Conservation (phyloP, 2,113 vertebrate genomes). For the Paradoxurus hermaphroditus region DNA sequence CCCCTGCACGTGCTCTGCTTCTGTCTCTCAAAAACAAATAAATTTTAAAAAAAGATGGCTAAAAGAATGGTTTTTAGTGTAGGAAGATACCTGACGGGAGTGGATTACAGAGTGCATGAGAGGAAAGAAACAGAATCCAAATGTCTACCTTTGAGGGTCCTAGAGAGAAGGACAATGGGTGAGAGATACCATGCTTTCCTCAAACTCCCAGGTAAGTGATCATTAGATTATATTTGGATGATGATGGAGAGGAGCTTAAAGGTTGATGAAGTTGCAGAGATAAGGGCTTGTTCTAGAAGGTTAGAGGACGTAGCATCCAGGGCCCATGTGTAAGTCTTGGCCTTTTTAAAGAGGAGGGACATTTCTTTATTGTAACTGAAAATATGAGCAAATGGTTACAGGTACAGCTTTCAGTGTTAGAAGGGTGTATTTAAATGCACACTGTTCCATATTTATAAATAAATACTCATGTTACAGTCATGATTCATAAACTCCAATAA, state of each 20-base stretch:
- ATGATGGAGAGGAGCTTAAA: background rate
- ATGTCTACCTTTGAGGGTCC: background rate
- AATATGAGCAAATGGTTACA: background rate
- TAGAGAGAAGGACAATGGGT: background rate
- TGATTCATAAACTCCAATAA: conserved; percentile 76
- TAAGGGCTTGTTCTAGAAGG: background rate
- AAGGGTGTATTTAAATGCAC: background rate
- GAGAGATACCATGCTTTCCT: background rate
- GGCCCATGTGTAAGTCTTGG: background rate
- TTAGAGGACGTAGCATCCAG: background rate
- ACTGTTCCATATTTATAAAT: conserved; percentile 25
- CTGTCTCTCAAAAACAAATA: too few relatives aligned
- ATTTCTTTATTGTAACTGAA: conserved; percentile 14
- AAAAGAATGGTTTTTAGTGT: background rate
- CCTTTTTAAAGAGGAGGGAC: background rate
- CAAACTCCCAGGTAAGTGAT: background rate
- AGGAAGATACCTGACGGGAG: background rate
- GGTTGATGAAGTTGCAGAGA: background rate
- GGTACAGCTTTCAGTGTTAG: background rate
- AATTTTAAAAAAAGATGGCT: too few relatives aligned
- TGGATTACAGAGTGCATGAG: background rate
- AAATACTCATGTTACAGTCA: conserved; percentile 12
- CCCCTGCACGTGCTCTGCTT: too few relatives aligned
- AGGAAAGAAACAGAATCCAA: background rate
- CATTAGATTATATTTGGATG: background rate